Evolutionary conservation across 2,113 vertebrate genomes (phyloP).

Genomic region (Salvelinus sp.): DNA sequence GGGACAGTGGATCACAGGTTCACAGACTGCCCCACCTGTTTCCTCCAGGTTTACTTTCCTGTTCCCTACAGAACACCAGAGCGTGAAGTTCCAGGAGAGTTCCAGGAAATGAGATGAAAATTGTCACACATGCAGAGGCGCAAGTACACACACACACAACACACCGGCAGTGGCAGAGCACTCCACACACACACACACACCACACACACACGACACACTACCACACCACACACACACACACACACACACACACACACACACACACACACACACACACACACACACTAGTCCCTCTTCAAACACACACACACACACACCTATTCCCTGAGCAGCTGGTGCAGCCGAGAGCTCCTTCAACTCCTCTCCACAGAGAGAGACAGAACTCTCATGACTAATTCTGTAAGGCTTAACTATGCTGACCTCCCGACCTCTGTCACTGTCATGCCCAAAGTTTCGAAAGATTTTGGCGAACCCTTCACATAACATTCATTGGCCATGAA

Average conservation of each 20-base stretch:
- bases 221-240: background rate
- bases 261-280: background rate
- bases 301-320: slow-evolving; percentile 11
- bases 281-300: slow-evolving; percentile 1
- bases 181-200: background rate
- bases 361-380: background rate
- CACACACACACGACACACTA: background rate
- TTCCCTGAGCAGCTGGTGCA: slow-evolving; percentile 18
- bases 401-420: background rate
- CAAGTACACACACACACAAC: background rate
- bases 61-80: too few species aligned
- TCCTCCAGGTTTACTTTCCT: too few species aligned
- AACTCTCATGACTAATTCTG: slow-evolving; percentile 11
- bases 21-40: too few species aligned
- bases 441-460: background rate
- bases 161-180: too few species aligned
- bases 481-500: background rate
- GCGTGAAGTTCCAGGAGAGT: too few species aligned
- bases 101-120: too few species aligned
- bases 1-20: too few species aligned
- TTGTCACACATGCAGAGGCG: too few species aligned
- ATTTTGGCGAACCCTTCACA: background rate
- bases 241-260: background rate
- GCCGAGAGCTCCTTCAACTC: background rate
- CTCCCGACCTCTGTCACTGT: background rate